Percentiles rank a stretch among this genome's conserved stretches.
Evolutionary conservation across 2,113 vertebrate species (phyloP).

Genomic region (Meles meles): DNA sequence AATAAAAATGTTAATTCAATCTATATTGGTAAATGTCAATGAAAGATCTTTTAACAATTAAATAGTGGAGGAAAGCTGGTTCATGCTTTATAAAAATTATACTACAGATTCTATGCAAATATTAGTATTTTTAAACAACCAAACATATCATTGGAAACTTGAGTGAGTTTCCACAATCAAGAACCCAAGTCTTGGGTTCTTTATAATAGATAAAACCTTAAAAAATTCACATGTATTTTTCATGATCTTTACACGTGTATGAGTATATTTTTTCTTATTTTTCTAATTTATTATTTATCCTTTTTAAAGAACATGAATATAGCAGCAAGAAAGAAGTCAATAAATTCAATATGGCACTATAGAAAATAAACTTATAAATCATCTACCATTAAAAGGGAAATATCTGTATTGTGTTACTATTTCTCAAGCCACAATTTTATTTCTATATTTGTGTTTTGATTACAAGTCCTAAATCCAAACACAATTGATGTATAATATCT

Average conservation of each 20-base stretch:
- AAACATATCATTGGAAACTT: neutral
- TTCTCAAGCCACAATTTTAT: neutral
- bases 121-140: neutral
- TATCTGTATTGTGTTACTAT: neutral
- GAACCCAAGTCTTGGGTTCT: neutral
- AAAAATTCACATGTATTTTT: neutral
- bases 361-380: neutral
- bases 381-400: neutral
- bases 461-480: neutral
- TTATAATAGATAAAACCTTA: neutral
- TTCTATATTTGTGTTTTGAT: neutral
- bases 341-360: neutral
- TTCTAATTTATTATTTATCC: neutral
- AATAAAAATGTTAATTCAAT: neutral
- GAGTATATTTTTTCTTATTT: neutral
- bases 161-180: neutral
- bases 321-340: neutral
- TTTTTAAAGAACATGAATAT: neutral
- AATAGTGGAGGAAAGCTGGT: neutral
- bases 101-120: neutral
- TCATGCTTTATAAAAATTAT: neutral
- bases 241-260: neutral
- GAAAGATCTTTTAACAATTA: neutral
- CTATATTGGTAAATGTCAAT: neutral
- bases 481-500: neutral